A percentile compares a stretch with the other conserved stretches of the same genome.
Evolutionary conservation across 2,888 invertebrate genomes (phyloP).

Genomic region (Digitonthophagus gazella): DNA sequence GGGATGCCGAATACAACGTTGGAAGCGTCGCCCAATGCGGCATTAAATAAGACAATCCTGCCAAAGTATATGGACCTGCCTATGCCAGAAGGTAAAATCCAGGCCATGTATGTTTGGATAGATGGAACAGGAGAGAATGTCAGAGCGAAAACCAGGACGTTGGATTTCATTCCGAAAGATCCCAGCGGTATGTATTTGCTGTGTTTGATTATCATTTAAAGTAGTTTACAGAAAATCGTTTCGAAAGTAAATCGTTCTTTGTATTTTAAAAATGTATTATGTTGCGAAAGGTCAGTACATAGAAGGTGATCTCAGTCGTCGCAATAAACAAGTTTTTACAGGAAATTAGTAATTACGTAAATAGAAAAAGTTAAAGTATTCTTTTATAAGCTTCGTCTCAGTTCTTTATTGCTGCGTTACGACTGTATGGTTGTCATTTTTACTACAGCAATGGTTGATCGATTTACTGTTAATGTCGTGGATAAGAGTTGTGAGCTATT

Average conservation of each 20-base stretch:
- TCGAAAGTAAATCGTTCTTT: not conserved
- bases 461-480: no score
- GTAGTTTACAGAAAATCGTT: not conserved
- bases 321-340: no score
- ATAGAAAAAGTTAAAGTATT: no score
- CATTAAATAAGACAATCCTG: conserved; percentile 72
- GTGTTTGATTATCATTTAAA: not conserved
- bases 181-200: conserved; percentile 63
- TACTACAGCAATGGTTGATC: no score
- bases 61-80: conserved; percentile 75
- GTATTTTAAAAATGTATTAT: not conserved
- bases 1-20: conserved; percentile 54
- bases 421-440: no score
- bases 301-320: no score
- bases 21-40: conserved; percentile 79
- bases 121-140: conserved; percentile 88
- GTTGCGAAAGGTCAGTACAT: no score
- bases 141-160: conserved; percentile 84
- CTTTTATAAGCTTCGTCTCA: no score
- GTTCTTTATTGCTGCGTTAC: no score
- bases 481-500: not conserved
- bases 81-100: conserved; percentile 71
- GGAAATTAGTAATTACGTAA: no score
- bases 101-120: conserved; percentile 93
- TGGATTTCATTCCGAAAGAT: conserved; percentile 75